Percentiles rank a stretch among this genome's conserved stretches.
phyloP scores from a whole-genome alignment of 2,888 invertebrate species.

The Pristionchus mayeri region DNA sequence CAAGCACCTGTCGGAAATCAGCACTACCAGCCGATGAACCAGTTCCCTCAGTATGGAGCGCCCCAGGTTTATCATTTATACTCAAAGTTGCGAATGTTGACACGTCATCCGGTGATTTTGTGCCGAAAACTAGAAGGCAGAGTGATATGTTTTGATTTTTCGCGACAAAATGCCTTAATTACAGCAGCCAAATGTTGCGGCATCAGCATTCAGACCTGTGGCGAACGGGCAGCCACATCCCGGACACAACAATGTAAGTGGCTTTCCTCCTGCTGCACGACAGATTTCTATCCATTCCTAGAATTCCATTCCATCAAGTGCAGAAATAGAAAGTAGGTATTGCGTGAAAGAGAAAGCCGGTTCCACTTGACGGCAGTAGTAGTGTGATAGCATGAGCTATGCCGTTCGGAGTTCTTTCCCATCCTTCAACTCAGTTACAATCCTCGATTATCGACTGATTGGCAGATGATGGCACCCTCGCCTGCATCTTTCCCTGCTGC shows the following conservation, averaged over 20 bases:
- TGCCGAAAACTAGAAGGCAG: neutral
- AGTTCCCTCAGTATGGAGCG: conserved; percentile 54
- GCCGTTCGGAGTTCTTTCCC: conserved; percentile 20
- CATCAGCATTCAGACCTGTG: conserved; percentile 25
- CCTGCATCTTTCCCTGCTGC: conserved; percentile 22
- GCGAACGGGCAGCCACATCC: neutral
- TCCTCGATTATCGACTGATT: conserved; percentile 7
- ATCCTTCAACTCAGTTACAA: neutral
- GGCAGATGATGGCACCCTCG: neutral
- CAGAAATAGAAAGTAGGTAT: neutral
- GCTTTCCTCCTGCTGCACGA: neutral
- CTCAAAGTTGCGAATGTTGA: neutral
- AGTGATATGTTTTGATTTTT: neutral
- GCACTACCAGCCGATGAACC: conserved; percentile 56
- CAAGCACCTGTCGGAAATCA: conserved; percentile 56
- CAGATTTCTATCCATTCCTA: neutral
- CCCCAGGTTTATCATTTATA: neutral
- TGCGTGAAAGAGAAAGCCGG: conserved; percentile 31
- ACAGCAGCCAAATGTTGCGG: conserved; percentile 11
- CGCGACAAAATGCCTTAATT: neutral
- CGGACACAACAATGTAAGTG: conserved; percentile 12
- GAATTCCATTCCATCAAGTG: neutral
- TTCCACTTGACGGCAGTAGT: conserved; percentile 18
- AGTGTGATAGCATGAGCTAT: conserved; percentile 6
- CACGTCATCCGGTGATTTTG: conserved; percentile 1